A percentile compares a stretch with the other conserved stretches of the same genome.
Conservation (phyloP, 1,140 invertebrate genomes). For the Gerris buenoi region DNA sequence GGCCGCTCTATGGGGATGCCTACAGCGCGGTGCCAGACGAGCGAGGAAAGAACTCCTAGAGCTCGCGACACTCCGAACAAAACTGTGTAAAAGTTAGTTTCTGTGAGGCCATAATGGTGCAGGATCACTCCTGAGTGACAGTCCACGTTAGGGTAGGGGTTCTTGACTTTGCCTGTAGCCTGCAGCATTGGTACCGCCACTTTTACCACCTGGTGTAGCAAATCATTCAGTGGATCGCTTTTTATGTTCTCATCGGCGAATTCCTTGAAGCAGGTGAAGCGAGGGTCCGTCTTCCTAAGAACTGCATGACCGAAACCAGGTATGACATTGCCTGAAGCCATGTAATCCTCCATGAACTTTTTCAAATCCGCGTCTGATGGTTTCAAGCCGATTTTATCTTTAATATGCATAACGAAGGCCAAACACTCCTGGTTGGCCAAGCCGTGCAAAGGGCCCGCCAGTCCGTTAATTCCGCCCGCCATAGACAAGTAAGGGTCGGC, state of each 20-base stretch:
- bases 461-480: constrained; percentile 80
- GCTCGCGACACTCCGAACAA: constrained; percentile 49
- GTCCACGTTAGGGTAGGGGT: constrained; percentile 97
- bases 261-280: constrained; percentile 86
- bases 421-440: constrained; percentile 83
- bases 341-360: constrained; percentile 84
- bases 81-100: constrained; percentile 55
- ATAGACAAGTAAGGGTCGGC: constrained; percentile 89
- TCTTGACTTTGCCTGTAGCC: constrained; percentile 90
- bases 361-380: constrained; percentile 72
- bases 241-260: constrained; percentile 88
- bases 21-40: constrained; percentile 50
- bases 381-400: constrained; percentile 58
- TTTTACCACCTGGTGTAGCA: constrained; percentile 60
- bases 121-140: constrained; percentile 54
- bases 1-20: constrained; percentile 50
- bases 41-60: constrained; percentile 38
- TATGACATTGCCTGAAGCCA: constrained; percentile 86
- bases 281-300: constrained; percentile 85
- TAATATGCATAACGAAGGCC: constrained; percentile 65
- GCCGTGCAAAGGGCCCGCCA: constrained; percentile 88
- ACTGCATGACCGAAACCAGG: constrained; percentile 95
- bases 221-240: constrained; percentile 63
- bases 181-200: constrained; percentile 81
- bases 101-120: constrained; percentile 50